Conservation (phyloP, 2,113 vertebrate species). For the Caranx melampygus region DNA sequence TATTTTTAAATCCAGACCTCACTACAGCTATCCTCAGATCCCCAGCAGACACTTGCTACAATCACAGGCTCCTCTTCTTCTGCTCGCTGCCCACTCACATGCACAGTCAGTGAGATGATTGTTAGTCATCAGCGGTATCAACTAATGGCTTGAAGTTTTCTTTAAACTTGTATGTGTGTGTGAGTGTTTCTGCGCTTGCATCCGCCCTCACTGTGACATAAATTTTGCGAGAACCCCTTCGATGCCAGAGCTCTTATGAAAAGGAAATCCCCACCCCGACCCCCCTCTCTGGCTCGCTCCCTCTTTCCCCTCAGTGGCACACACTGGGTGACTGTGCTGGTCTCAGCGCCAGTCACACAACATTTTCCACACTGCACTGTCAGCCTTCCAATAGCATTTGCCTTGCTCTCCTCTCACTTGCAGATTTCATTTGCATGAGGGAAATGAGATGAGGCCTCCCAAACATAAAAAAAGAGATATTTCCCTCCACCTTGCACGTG, state of each 20-base stretch:
- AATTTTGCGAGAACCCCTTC: slow-evolving; percentile 60
- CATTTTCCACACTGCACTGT: slow-evolving; percentile 80
- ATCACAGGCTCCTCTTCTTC: slow-evolving; percentile 22
- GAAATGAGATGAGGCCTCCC: slow-evolving; percentile 76
- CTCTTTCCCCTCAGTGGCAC: slow-evolving; percentile 61
- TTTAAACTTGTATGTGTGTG: slow-evolving; percentile 1
- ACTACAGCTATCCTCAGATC: slow-evolving; percentile 15
- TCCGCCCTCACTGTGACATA: slow-evolving; percentile 16
- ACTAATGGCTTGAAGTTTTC: slow-evolving; percentile 18
- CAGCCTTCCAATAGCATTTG: slow-evolving; percentile 73
- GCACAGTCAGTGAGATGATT: slow-evolving; percentile 10
- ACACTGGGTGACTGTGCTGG: slow-evolving; percentile 78
- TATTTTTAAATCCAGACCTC: slow-evolving; percentile 34
- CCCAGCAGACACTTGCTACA: slow-evolving; percentile 25
- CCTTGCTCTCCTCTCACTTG: slow-evolving; percentile 58
- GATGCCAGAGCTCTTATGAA: slow-evolving; percentile 62
- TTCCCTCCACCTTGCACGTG: slow-evolving; percentile 43
- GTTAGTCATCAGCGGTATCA: slow-evolving; percentile 28
- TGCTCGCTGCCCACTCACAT: slow-evolving; percentile 32
- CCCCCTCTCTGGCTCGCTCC: slow-evolving; percentile 25
- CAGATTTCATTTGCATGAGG: slow-evolving; percentile 82
- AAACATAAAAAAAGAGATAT: slow-evolving; percentile 41
- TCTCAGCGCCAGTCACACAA: slow-evolving; percentile 69
- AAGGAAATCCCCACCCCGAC: slow-evolving; percentile 72
- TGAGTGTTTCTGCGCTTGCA: background rate